A percentile compares a stretch with the other conserved stretches of the same genome.
phyloP scores from a whole-genome alignment of 2,888 invertebrate species.

The Acholoe squamosa region DNA sequence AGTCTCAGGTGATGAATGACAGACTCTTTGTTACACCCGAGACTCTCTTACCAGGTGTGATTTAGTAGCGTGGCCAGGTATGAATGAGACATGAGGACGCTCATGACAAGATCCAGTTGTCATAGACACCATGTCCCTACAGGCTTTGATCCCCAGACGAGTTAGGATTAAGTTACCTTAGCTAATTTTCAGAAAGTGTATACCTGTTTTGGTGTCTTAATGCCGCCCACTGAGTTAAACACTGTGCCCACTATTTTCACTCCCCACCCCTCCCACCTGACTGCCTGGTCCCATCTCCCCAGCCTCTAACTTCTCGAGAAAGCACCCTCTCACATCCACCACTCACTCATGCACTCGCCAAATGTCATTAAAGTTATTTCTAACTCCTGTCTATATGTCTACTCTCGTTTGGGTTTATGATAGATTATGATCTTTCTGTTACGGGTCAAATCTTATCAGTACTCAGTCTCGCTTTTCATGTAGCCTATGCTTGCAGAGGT shows the following conservation, averaged over 20 bases:
- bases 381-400: not conserved
- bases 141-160: slow-evolving; percentile 25
- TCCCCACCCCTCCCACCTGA: not conserved
- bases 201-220: slow-evolving; percentile 56
- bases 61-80: not conserved
- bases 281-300: not conserved
- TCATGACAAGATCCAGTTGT: slow-evolving; percentile 40
- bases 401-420: too few species aligned
- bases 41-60: slow-evolving; percentile 16
- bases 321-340: not conserved
- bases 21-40: not conserved
- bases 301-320: not conserved
- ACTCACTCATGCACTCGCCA: not conserved
- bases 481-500: not conserved
- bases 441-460: too few species aligned
- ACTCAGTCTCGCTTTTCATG: not conserved
- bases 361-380: not conserved
- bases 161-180: slow-evolving; percentile 32
- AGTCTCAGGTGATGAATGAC: not conserved
- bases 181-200: slow-evolving; percentile 51
- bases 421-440: too few species aligned
- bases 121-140: slow-evolving; percentile 36
- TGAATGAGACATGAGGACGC: slow-evolving; percentile 7
- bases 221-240: slow-evolving; percentile 50
- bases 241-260: not conserved